A percentile compares a stretch with the other conserved stretches of the same genome.
These are phyloP conservation scores for Peucedramus taeniatus DNA, from an alignment of 2,113 vertebrate genomes.

Conservation along the genomic window DNA sequence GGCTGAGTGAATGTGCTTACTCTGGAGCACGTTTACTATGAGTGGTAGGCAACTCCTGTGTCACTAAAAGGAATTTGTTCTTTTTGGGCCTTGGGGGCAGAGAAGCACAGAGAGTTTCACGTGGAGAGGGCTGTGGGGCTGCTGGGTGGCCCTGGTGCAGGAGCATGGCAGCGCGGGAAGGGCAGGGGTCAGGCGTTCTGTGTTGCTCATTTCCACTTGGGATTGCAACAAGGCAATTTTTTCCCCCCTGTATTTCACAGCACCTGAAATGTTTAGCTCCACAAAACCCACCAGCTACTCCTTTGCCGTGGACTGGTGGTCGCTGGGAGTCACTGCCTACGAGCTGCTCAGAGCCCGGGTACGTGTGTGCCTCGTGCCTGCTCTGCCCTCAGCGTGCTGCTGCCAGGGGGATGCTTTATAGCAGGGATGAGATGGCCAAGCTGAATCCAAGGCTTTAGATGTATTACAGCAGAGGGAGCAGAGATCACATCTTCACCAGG, in stretches of 20 bases:
- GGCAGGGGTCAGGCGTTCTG: background rate
- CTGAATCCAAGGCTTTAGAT: background rate
- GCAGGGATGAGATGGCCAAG: background rate
- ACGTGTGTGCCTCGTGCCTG: rapidly evolving
- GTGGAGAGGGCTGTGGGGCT: background rate
- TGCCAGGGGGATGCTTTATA: background rate
- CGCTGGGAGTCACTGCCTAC: slow-evolving; percentile 86
- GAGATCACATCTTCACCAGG: background rate
- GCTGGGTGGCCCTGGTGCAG: background rate
- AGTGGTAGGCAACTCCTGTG: background rate
- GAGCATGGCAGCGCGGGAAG: rapidly evolving
- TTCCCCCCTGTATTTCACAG: slow-evolving; percentile 65
- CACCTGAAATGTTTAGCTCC: slow-evolving; percentile 91
- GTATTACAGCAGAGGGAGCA: background rate
- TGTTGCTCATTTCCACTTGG: background rate
- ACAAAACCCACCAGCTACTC: slow-evolving; percentile 84
- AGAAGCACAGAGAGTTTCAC: background rate
- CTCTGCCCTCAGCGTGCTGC: background rate
- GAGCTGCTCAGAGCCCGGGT: slow-evolving; percentile 93
- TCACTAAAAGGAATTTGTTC: background rate
- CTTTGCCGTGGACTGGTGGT: slow-evolving; percentile 86
- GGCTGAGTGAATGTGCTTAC: background rate
- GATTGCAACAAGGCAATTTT: background rate
- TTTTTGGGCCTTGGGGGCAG: background rate
- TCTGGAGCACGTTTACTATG: background rate